Percentiles rank a stretch among this genome's conserved stretches.
Evolutionary conservation across 2,113 vertebrate genomes (phyloP).

Genomic region (Corythornis cristatus): DNA sequence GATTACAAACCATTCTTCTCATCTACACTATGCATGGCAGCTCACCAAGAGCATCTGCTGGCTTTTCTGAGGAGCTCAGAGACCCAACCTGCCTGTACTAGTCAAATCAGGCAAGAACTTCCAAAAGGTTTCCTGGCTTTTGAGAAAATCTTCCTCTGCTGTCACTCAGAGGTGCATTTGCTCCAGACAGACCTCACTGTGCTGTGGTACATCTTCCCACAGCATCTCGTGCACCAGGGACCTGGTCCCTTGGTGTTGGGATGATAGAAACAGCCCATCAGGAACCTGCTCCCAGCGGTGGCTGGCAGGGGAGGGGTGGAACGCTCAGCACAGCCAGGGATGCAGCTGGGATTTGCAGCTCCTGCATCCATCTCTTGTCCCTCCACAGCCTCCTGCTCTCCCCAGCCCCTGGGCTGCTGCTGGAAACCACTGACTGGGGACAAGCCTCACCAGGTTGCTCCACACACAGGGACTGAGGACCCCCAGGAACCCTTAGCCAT

Average conservation of each 20-base stretch:
- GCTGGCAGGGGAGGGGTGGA: rapidly evolving
- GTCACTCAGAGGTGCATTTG: background rate
- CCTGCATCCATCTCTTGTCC: rapidly evolving
- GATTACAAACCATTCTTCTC: background rate
- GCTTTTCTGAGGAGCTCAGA: background rate
- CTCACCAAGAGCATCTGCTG: background rate
- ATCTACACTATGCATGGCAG: background rate
- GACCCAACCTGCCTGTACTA: background rate
- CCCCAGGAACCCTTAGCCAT: too few relatives aligned
- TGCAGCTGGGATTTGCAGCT: background rate
- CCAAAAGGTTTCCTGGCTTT: background rate
- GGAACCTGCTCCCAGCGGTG: background rate
- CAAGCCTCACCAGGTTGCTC: too few relatives aligned
- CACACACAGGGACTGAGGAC: too few relatives aligned
- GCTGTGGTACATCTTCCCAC: too few relatives aligned
- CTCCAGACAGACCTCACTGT: too few relatives aligned
- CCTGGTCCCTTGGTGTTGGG: background rate
- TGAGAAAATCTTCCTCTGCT: background rate
- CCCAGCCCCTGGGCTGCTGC: background rate
- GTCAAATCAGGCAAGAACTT: background rate
- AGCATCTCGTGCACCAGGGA: background rate
- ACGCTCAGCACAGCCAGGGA: rapidly evolving
- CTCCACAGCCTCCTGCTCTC: background rate
- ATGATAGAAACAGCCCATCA: background rate
- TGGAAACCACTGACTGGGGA: too few relatives aligned